A percentile compares a stretch with the other conserved stretches of the same genome.
phyloP scores from a whole-genome alignment of 2,113 vertebrate genomes.

The Elaphurus davidianus region DNA sequence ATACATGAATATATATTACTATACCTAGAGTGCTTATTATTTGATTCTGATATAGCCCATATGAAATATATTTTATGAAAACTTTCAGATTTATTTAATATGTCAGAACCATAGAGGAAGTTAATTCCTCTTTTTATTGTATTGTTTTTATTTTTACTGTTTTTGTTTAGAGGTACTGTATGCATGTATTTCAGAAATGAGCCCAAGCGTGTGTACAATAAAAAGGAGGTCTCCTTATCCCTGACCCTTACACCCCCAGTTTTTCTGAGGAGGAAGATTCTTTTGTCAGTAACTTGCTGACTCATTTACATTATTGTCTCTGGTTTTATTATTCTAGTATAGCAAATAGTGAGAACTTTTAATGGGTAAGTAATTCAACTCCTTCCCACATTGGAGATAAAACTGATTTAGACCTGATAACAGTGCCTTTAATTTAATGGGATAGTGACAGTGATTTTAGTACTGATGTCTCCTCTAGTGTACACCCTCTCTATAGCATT shows the following conservation, averaged over 20 bases:
- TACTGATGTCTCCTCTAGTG: background rate
- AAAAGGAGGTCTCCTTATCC: background rate
- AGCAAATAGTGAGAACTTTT: background rate
- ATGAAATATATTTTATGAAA: slow-evolving; percentile 5
- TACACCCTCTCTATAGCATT: background rate
- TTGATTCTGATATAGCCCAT: background rate
- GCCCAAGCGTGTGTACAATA: background rate
- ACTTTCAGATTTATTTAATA: background rate
- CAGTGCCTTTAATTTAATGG: background rate
- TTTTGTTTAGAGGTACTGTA: background rate
- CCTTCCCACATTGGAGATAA: background rate
- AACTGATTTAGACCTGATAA: background rate
- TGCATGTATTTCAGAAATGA: background rate
- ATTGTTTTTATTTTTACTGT: slow-evolving; percentile 18
- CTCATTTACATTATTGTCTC: background rate
- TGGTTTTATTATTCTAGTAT: background rate
- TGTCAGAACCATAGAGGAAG: background rate
- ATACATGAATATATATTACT: background rate
- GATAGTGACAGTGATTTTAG: background rate
- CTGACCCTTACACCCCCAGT: background rate
- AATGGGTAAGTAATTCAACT: background rate
- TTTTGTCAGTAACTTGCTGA: background rate
- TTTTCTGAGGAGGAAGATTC: background rate
- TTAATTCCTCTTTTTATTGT: background rate
- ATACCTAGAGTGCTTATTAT: background rate